Conservation (phyloP, 2,113 vertebrate species). For the Okapia johnstoni region DNA sequence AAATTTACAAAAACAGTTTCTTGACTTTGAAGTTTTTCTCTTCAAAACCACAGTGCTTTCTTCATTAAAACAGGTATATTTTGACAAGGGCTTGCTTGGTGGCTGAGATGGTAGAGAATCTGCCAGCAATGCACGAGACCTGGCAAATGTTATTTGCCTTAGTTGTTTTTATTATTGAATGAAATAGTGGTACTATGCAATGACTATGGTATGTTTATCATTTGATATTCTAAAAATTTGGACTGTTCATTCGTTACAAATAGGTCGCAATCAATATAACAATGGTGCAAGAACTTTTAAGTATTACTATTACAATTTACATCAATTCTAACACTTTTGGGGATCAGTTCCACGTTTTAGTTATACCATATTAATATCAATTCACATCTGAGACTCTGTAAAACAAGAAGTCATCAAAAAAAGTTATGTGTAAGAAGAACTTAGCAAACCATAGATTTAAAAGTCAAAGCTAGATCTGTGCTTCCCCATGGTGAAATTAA, state of each 20-base stretch:
- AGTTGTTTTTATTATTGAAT: neutral
- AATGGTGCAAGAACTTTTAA: neutral
- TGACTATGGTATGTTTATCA: neutral
- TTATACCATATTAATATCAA: neutral
- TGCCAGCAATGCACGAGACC: neutral
- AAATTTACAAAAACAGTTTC: neutral
- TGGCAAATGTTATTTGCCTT: neutral
- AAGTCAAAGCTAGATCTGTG: neutral
- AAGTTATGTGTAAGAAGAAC: neutral
- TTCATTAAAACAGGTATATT: neutral
- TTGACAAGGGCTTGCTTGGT: neutral
- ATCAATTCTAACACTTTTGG: neutral
- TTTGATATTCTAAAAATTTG: neutral
- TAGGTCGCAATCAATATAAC: neutral
- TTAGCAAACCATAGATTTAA: conserved; percentile 13
- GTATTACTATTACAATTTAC: neutral
- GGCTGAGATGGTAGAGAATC: neutral
- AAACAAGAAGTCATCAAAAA: conserved; percentile 23
- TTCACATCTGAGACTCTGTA: neutral
- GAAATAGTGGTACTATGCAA: neutral
- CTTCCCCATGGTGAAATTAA: conserved; percentile 47
- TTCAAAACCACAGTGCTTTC: neutral
- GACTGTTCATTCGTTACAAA: neutral
- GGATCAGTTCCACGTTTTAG: neutral
- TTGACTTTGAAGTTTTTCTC: neutral